These are phyloP conservation scores for Rallus limicola DNA, from an alignment of 2,113 vertebrate species.

Conservation along the genomic window DNA sequence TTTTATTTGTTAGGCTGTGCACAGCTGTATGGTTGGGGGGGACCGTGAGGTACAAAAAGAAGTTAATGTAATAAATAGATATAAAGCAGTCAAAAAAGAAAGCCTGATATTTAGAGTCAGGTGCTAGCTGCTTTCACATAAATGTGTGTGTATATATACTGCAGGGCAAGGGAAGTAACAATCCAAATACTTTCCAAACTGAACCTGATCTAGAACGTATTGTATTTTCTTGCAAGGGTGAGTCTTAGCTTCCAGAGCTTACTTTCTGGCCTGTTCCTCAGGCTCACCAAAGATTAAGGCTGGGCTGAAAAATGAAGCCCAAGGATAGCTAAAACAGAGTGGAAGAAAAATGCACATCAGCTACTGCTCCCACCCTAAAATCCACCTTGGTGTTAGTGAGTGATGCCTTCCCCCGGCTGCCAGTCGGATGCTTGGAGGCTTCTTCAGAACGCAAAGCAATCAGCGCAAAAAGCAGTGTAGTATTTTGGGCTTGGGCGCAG, in stretches of 20 bases:
- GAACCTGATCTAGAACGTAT: neutral
- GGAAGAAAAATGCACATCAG: neutral
- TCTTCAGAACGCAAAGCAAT: neutral
- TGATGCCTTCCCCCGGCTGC: neutral
- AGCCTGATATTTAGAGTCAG: neutral
- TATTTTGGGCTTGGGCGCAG: neutral
- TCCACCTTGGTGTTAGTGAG: neutral
- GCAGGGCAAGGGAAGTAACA: neutral
- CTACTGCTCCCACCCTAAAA: neutral
- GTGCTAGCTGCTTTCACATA: neutral
- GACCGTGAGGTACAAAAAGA: neutral
- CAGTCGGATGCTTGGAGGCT: neutral
- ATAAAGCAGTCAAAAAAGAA: neutral
- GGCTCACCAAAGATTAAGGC: neutral
- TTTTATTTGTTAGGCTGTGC: neutral
- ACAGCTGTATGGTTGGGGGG: fast-evolving
- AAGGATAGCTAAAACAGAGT: neutral
- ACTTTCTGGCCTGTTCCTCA: neutral
- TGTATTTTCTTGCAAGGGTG: neutral
- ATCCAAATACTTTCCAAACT: neutral
- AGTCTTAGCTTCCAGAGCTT: neutral
- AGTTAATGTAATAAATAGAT: neutral
- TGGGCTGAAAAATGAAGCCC: neutral
- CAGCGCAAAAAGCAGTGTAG: neutral
- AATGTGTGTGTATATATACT: neutral